A percentile compares a stretch with the other conserved stretches of the same genome.
Evolutionary conservation across 2,797 vertebrate species (phyloP).

Genomic region (Pogoniulus pusillus): DNA sequence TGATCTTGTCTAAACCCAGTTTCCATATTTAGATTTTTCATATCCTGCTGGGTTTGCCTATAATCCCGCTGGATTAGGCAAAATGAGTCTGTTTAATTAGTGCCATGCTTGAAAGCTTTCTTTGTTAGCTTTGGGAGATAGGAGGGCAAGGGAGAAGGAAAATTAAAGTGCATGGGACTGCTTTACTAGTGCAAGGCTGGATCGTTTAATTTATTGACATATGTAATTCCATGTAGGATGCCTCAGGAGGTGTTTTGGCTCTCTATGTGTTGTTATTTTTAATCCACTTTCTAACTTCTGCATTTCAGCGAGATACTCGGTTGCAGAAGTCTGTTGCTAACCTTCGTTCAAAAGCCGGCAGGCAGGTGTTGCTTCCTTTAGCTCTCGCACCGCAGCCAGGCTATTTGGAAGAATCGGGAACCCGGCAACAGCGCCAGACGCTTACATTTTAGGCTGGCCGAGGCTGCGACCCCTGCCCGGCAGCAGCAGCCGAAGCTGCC

Average conservation of each 20-base stretch:
- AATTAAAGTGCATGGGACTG: neutral
- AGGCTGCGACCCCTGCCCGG: neutral
- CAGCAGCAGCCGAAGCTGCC: neutral
- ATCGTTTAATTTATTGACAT: neutral
- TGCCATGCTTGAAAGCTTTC: neutral
- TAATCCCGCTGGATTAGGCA: neutral
- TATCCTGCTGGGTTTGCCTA: neutral
- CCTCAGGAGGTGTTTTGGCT: no score
- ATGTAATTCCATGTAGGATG: neutral
- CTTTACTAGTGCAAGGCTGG: neutral
- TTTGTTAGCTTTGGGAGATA: neutral
- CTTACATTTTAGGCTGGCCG: no score
- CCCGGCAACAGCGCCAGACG: no score
- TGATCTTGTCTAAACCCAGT: neutral
- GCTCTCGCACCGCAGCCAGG: fast-evolving
- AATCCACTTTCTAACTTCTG: neutral
- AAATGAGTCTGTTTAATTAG: neutral
- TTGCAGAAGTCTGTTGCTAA: neutral
- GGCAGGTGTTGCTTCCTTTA: fast-evolving
- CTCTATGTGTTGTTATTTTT: neutral
- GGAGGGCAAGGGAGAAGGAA: neutral
- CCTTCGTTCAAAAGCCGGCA: neutral
- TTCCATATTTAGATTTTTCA: neutral
- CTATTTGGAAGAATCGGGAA: neutral
- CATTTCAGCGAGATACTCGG: neutral